phyloP scores from a whole-genome alignment of 1,140 invertebrate genomes.

The Battus philenor region DNA sequence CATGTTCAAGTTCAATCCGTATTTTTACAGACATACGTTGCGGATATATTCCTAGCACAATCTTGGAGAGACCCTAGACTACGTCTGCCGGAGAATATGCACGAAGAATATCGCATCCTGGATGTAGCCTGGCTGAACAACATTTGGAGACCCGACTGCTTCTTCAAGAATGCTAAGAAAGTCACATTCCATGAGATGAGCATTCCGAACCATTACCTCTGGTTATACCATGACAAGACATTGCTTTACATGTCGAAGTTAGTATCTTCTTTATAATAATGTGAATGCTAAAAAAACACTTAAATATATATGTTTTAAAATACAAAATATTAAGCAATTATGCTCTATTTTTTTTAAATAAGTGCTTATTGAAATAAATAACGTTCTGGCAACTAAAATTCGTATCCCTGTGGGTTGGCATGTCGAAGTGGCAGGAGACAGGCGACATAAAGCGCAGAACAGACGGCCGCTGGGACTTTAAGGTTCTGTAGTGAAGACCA shows the following conservation, averaged over 20 bases:
- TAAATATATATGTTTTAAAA: no score
- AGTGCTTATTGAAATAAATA: no score
- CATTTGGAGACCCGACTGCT: slow-evolving; percentile 94
- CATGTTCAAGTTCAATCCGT: slow-evolving; percentile 3
- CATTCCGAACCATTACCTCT: slow-evolving; percentile 94
- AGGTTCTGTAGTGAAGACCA: no score
- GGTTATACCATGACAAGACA: slow-evolving; percentile 93
- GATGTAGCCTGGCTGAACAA: slow-evolving; percentile 93
- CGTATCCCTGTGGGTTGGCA: no score
- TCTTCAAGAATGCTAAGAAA: slow-evolving; percentile 95
- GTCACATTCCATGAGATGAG: slow-evolving; percentile 96
- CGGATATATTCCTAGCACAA: slow-evolving; percentile 94
- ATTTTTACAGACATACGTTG: slow-evolving; percentile 88
- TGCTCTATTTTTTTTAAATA: no score
- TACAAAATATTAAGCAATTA: no score
- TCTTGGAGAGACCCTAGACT: slow-evolving; percentile 92
- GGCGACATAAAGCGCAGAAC: no score
- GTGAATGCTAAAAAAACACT: no score
- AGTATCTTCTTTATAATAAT: no score
- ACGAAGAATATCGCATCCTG: slow-evolving; percentile 91
- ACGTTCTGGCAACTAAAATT: no score
- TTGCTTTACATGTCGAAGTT: slow-evolving; percentile 94
- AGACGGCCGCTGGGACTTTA: no score
- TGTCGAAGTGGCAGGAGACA: no score
- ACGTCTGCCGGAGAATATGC: slow-evolving; percentile 93